A percentile compares a stretch with the other conserved stretches of the same genome.
phyloP scores from a whole-genome alignment of 2,888 invertebrate genomes.

The Drosophila subsilvestris region DNA sequence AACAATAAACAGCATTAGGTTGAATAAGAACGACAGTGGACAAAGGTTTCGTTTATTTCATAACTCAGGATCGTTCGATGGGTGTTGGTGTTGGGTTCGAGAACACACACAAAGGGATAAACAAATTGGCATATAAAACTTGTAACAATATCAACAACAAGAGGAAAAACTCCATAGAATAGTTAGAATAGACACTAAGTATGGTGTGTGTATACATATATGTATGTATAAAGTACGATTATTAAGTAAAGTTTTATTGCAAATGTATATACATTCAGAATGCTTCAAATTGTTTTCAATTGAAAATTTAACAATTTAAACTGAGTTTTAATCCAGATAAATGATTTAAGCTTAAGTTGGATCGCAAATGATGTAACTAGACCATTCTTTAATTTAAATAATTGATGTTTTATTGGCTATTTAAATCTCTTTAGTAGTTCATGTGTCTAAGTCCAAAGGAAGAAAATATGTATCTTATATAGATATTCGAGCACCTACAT shows the following conservation, averaged over 20 bases:
- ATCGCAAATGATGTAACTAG: neutral
- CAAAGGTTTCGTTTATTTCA: constrained; percentile 46
- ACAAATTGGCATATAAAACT: constrained; percentile 47
- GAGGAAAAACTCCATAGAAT: constrained; percentile 47
- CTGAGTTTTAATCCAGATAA: neutral
- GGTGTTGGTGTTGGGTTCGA: constrained; percentile 29
- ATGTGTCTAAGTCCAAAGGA: neutral
- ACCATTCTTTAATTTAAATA: neutral
- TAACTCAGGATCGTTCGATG: constrained; percentile 49
- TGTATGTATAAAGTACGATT: constrained; percentile 25
- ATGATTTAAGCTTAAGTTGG: neutral
- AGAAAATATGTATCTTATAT: neutral
- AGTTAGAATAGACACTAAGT: constrained; percentile 47
- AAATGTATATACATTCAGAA: constrained; percentile 57
- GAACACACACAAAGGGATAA: constrained; percentile 45
- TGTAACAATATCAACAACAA: constrained; percentile 71
- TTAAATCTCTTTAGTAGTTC: too few species aligned
- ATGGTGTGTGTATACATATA: constrained; percentile 47
- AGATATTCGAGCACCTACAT: neutral
- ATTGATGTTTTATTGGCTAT: neutral
- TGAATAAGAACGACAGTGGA: constrained; percentile 59
- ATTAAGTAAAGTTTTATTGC: constrained; percentile 7
- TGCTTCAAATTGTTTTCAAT: constrained; percentile 50
- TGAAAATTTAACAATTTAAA: neutral
- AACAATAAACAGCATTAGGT: constrained; percentile 54